phyloP scores from a whole-genome alignment of 92 coral and sea anemone species.

The Actinostola sp. region DNA sequence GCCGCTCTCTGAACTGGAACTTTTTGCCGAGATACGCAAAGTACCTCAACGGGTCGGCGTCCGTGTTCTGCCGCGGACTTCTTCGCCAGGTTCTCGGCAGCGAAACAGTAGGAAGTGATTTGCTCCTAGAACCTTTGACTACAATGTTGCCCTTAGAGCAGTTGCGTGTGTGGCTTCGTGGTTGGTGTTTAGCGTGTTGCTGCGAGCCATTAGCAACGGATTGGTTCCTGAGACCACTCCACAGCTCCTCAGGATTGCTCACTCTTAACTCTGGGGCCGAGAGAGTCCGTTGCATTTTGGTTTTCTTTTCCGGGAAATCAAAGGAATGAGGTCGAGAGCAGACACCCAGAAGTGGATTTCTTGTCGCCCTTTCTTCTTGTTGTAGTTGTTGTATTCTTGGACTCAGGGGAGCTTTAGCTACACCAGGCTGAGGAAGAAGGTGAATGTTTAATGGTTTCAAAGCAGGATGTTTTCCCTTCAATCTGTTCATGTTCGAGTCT shows the following conservation, averaged over 20 bases:
- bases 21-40: slow-evolving; percentile 70
- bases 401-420: background rate
- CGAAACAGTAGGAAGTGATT: slow-evolving; percentile 19
- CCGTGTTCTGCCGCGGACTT: background rate
- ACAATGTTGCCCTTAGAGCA: background rate
- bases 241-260: slow-evolving; percentile 11
- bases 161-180: background rate
- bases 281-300: background rate
- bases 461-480: background rate
- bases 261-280: slow-evolving; percentile 26
- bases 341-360: slow-evolving; percentile 10
- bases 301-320: slow-evolving; percentile 7
- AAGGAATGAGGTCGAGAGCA: slow-evolving; percentile 22
- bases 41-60: slow-evolving; percentile 51
- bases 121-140: background rate
- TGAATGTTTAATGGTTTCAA: background rate
- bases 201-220: background rate
- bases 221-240: background rate
- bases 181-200: background rate
- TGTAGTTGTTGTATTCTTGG: slow-evolving; percentile 10
- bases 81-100: background rate
- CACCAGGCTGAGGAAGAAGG: background rate
- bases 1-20: slow-evolving; percentile 32
- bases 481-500: background rate
- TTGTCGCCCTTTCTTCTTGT: background rate